phyloP scores from a whole-genome alignment of 2,888 invertebrate species.

The Lithosia quadra region DNA sequence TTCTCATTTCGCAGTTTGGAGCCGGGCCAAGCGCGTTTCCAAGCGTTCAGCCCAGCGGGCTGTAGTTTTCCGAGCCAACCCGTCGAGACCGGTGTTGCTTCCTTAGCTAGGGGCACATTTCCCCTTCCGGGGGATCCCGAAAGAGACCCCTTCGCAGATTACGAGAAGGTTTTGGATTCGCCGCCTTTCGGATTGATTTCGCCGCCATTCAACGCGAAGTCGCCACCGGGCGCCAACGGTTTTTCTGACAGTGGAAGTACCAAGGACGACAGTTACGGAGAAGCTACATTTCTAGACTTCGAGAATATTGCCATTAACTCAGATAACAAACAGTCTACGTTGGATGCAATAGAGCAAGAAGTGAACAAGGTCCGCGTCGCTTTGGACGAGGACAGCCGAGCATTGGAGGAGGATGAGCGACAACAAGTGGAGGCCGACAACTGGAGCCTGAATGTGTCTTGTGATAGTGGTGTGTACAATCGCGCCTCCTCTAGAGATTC shows the following conservation, averaged over 20 bases:
- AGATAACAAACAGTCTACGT: conserved; percentile 75
- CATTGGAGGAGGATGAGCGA: conserved; percentile 80
- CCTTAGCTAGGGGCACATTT: conserved; percentile 63
- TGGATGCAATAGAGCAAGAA: conserved; percentile 83
- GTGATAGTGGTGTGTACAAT: conserved; percentile 88
- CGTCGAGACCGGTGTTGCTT: conserved; percentile 83
- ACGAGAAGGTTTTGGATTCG: conserved; percentile 67
- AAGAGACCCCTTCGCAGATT: conserved; percentile 72
- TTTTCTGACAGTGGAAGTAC: conserved; percentile 62
- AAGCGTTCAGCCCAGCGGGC: conserved; percentile 82
- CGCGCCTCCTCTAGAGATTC: conserved; percentile 86
- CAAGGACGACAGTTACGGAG: conserved; percentile 80
- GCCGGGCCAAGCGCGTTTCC: conserved; percentile 86
- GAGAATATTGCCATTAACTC: conserved; percentile 71
- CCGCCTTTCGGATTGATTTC: conserved; percentile 68
- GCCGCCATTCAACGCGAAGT: conserved; percentile 65
- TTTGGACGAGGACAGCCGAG: conserved; percentile 82
- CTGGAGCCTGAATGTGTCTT: conserved; percentile 86
- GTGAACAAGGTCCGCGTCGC: conserved; percentile 84
- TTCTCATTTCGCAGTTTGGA: conserved; percentile 88
- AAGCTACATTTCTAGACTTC: conserved; percentile 82
- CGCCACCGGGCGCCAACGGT: conserved; percentile 64
- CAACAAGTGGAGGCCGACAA: conserved; percentile 82
- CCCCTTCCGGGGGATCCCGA: conserved; percentile 71
- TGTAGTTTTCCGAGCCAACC: conserved; percentile 85